phyloP scores from a whole-genome alignment of 2,888 invertebrate species.

The Alcis repandata region DNA sequence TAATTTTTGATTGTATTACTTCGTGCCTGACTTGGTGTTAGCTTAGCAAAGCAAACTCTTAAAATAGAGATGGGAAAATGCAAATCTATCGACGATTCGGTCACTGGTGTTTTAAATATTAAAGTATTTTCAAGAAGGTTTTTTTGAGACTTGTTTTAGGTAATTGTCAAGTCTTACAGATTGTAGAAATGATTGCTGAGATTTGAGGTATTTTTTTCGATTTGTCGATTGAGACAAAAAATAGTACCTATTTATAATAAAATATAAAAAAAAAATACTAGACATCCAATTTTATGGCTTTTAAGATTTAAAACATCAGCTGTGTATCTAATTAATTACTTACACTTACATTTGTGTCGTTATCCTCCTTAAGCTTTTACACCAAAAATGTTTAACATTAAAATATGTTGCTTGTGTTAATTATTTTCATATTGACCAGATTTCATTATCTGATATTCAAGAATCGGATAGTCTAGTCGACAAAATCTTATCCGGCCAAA shows the following conservation, averaged over 20 bases:
- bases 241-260: too few species aligned
- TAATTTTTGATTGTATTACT: constrained; percentile 26
- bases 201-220: too few species aligned
- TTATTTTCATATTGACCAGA: not conserved
- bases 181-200: too few species aligned
- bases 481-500: constrained; percentile 6
- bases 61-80: constrained; percentile 15
- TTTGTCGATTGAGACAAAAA: too few species aligned
- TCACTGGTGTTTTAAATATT: not conserved
- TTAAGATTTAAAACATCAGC: too few species aligned
- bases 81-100: not conserved
- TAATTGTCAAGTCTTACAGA: too few species aligned
- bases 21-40: constrained; percentile 17
- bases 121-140: not conserved
- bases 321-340: not conserved
- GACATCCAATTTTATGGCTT: too few species aligned
- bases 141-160: too few species aligned
- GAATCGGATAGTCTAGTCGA: not conserved
- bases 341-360: too few species aligned
- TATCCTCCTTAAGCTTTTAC: too few species aligned
- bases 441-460: too few species aligned
- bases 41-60: constrained; percentile 17
- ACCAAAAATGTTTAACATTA: not conserved
- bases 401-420: not conserved
- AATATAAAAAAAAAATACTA: too few species aligned